Conservation (phyloP, 37 sponge, comb jelly and placozoan genomes). For the Agelas oroides region DNA sequence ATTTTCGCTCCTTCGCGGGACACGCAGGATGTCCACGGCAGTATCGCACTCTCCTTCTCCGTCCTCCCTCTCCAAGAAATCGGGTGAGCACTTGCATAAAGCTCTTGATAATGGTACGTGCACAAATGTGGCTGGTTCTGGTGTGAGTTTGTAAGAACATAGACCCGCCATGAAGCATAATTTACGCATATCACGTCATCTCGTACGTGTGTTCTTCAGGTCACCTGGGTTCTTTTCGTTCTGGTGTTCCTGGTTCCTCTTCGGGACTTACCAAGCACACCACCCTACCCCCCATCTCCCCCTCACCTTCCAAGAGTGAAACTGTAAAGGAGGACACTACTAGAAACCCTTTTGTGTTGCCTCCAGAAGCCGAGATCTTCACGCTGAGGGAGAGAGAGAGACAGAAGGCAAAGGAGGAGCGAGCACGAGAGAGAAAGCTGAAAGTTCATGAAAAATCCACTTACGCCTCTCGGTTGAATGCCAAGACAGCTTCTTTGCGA, state of each 20-base stretch:
- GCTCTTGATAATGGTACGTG: too few species aligned
- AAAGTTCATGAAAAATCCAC: constrained; percentile 93
- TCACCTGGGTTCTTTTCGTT: too few species aligned
- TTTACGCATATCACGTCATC: too few species aligned
- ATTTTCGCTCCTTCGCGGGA: too few species aligned
- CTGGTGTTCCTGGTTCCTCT: not conserved
- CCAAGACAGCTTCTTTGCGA: constrained; percentile 57
- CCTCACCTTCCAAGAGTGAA: too few species aligned
- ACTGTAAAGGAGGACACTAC: not conserved
- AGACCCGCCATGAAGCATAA: too few species aligned
- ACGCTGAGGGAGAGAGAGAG: constrained; percentile 85
- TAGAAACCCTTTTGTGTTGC: constrained; percentile 88
- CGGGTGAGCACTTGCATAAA: too few species aligned
- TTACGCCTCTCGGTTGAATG: constrained; percentile 84
- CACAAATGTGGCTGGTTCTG: too few species aligned
- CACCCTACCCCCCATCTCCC: not conserved
- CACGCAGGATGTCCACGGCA: constrained; percentile 11
- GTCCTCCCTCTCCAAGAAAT: constrained; percentile 53
- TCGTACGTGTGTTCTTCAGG: too few species aligned
- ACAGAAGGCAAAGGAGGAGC: constrained; percentile 60
- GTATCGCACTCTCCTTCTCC: constrained; percentile 62
- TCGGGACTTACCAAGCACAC: not conserved
- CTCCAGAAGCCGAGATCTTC: constrained; percentile 86
- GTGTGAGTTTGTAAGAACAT: too few species aligned
- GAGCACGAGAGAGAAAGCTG: constrained; percentile 74